Percentiles rank a stretch among this genome's conserved stretches.
Evolutionary conservation across 2,888 invertebrate genomes (phyloP).

Genomic region (Agrenia bidenticulata): DNA sequence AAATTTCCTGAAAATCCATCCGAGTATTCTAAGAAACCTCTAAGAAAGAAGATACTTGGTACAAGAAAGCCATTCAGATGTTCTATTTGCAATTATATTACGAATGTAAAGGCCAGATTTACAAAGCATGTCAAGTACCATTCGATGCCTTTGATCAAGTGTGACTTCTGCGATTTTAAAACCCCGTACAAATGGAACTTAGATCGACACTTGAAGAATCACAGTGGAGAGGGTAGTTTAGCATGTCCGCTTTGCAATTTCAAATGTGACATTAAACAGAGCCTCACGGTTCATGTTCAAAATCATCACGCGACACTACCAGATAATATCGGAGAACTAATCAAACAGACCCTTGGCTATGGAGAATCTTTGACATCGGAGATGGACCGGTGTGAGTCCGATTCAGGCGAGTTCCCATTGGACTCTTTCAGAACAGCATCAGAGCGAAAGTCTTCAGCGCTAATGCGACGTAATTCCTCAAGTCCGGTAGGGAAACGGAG

Average conservation of each 20-base stretch:
- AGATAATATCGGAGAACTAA: constrained; percentile 9
- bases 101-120: constrained; percentile 82
- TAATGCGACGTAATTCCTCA: not conserved
- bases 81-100: constrained; percentile 85
- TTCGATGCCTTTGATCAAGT: constrained; percentile 92
- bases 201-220: constrained; percentile 89
- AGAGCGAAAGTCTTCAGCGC: not conserved
- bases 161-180: constrained; percentile 87
- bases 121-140: constrained; percentile 92
- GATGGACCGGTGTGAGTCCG: too few species aligned
- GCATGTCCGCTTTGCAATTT: constrained; percentile 85
- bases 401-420: too few species aligned
- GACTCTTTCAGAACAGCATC: not conserved
- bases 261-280: constrained; percentile 87
- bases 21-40: too few species aligned
- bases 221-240: constrained; percentile 78
- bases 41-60: too few species aligned
- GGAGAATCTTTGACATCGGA: not conserved
- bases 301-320: constrained; percentile 41
- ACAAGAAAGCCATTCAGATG: constrained; percentile 72
- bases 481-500: not conserved
- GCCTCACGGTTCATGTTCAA: constrained; percentile 64
- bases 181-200: constrained; percentile 85
- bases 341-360: not conserved
- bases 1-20: too few species aligned